A percentile compares a stretch with the other conserved stretches of the same genome.
Evolutionary conservation across 2,888 invertebrate genomes (phyloP).

Genomic region (Melanophora roralis): DNA sequence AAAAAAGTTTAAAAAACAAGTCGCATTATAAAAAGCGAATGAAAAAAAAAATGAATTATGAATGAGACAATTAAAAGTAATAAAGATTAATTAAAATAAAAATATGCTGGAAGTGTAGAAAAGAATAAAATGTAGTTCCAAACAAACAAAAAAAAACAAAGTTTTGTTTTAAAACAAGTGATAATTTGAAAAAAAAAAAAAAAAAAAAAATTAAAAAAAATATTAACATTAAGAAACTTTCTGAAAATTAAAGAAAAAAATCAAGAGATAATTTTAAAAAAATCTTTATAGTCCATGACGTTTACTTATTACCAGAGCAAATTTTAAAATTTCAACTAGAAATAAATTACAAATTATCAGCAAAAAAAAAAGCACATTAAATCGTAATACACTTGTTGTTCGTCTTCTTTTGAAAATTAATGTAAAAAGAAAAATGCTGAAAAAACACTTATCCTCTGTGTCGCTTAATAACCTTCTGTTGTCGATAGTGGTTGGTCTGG

Average conservation of each 20-base stretch:
- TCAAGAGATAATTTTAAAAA: conserved; percentile 9
- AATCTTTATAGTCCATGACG: not conserved
- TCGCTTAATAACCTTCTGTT: conserved; percentile 37
- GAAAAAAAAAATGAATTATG: conserved; percentile 45
- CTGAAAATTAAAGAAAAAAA: not conserved
- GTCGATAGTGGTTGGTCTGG: conserved; percentile 48
- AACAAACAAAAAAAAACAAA: not conserved
- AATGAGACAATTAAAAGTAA: conserved; percentile 62
- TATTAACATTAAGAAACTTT: too few species aligned
- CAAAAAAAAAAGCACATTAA: not conserved
- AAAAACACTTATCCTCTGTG: conserved; percentile 19
- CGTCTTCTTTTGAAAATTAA: not conserved
- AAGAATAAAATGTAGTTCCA: conserved; percentile 10
- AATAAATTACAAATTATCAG: conserved; percentile 36
- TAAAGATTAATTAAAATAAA: conserved; percentile 60
- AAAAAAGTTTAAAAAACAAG: conserved; percentile 31
- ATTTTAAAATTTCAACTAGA: conserved; percentile 32
- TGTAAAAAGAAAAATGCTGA: conserved; percentile 51
- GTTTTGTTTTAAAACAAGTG: conserved; percentile 23
- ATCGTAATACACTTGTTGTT: not conserved
- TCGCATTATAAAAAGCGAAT: conserved; percentile 38
- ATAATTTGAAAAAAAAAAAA: conserved; percentile 36
- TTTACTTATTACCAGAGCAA: not conserved
- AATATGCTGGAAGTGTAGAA: conserved; percentile 19
- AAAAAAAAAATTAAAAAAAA: conserved; percentile 19